Percentiles rank a stretch among this genome's conserved stretches.
These are phyloP conservation scores for Dysidea cf. avara DNA, from an alignment of 37 sponge, comb jelly and placozoan genomes.

Conservation along the genomic window DNA sequence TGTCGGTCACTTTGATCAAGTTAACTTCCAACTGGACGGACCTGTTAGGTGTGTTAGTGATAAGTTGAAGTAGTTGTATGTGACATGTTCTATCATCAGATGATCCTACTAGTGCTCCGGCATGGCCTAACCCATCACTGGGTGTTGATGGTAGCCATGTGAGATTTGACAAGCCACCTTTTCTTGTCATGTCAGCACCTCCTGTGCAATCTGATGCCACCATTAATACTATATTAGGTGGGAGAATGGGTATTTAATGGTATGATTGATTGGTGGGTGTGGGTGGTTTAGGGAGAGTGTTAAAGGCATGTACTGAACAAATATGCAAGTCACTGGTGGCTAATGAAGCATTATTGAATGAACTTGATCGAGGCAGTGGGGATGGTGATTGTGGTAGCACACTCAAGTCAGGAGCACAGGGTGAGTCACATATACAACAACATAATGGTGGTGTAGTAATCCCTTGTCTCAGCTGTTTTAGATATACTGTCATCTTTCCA, in stretches of 20 bases:
- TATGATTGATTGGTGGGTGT: no score
- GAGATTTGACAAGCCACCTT: slow-evolving; percentile 26
- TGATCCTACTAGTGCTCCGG: slow-evolving; percentile 59
- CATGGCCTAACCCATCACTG: slow-evolving; percentile 57
- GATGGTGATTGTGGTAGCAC: slow-evolving; percentile 97
- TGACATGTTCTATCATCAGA: slow-evolving; percentile 16
- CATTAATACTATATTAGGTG: not conserved
- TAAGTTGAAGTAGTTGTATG: no score
- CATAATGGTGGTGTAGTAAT: no score
- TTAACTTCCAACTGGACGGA: not conserved
- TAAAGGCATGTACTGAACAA: not conserved
- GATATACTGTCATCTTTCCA: not conserved
- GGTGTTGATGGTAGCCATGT: slow-evolving; percentile 2
- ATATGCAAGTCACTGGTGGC: slow-evolving; percentile 55
- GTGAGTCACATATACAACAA: slow-evolving; percentile 27
- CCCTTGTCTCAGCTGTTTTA: no score
- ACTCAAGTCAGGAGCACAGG: slow-evolving; percentile 52
- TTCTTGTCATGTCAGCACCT: slow-evolving; percentile 10
- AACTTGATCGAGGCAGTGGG: slow-evolving; percentile 86
- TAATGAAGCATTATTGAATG: slow-evolving; percentile 67
- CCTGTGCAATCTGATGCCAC: no score
- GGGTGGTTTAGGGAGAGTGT: no score
- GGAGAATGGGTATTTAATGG: no score
- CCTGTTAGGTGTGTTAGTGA: no score
- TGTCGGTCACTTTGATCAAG: slow-evolving; percentile 75